Base-by-base conservation (phyloP, 2,888 invertebrate genomes). In the Incurvaria masculella region DNA sequence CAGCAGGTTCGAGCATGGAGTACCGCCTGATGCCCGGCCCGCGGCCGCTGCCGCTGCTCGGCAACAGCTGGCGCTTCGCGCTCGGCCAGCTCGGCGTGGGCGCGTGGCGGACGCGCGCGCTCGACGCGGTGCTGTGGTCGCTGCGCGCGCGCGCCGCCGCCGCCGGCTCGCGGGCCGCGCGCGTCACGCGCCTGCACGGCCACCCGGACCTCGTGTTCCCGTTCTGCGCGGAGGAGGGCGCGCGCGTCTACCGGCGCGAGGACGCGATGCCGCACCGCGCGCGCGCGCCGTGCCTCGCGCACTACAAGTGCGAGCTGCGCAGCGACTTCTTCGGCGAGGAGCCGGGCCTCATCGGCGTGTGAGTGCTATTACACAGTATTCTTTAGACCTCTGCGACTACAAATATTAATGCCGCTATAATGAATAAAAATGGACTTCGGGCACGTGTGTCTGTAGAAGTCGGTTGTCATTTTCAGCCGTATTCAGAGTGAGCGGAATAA, bases 51-150 rank as follows among this genome's bases (percentile, higher is more conserved):
- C 90, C 90, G 1, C 49, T 90, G 43, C 71, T 91, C 45, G 91
- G 91, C 48, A 91, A 91, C 65, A 85, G 89, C 3, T 91, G 91
- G 91, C 79, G 90, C 55, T 90, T 91, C 66, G 86, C 89, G 45
- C 83, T 78, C 51, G 72, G 74, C 11, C 64, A 63, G 52, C 69
- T 70, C 49, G 76, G 73, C 2, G 8, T 33, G 11, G 33, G 33
- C 33, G 14, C 8, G 11, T 78, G 78, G 78, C 60, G 61, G 42
- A 75, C 76, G 2, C 63, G 84, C 72, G 85, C 82, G 61, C 69
- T 81, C 63, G 63, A 74, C 79, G 59, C 79, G 5, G 72, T 76
- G 2, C 53, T 78, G 47, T 78, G 76, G 78, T 72, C 68, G 70
- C 56, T 79, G 62, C 57, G 82, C 73, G 54, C 83, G 80, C 59